Conservation (phyloP, 2,888 invertebrate genomes). For the Caenorhabditis sp. region DNA sequence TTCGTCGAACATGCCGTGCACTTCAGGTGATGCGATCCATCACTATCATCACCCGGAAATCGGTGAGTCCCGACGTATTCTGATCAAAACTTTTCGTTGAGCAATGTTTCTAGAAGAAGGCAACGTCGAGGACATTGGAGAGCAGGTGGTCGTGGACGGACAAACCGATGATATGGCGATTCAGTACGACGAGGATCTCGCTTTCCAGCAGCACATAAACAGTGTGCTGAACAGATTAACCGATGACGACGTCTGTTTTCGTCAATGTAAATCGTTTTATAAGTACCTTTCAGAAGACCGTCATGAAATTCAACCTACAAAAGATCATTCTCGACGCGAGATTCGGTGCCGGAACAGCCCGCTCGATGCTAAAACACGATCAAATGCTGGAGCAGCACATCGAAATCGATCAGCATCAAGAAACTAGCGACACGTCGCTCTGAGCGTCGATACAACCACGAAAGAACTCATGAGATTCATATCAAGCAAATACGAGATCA, state of each 20-base stretch:
- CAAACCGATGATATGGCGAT: conserved; percentile 4
- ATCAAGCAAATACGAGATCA: too few relatives aligned
- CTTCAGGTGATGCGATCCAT: conserved; percentile 11
- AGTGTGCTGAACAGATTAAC: conserved; percentile 61
- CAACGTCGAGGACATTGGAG: conserved; percentile 20
- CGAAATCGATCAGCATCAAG: conserved; percentile 5
- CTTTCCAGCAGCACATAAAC: conserved; percentile 68
- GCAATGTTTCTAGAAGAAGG: conserved; percentile 10
- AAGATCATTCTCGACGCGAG: conserved; percentile 71
- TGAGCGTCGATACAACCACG: too few relatives aligned
- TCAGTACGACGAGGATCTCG: conserved; percentile 69
- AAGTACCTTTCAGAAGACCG: conserved; percentile 71
- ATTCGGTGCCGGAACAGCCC: conserved; percentile 63
- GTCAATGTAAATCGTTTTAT: neutral
- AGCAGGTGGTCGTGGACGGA: conserved; percentile 14
- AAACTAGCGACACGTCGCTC: neutral
- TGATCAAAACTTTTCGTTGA: neutral
- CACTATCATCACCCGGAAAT: conserved; percentile 42
- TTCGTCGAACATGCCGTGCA: conserved; percentile 2
- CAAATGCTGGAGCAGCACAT: conserved; percentile 19
- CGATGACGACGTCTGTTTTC: conserved; percentile 69
- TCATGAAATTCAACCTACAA: conserved; percentile 73
- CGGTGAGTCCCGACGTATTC: neutral
- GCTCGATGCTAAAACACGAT: conserved; percentile 22
- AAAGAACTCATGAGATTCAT: too few relatives aligned